A percentile compares a stretch with the other conserved stretches of the same genome.
phyloP scores from a whole-genome alignment of 2,113 vertebrate genomes.

The Phalacrocorax aristotelis region DNA sequence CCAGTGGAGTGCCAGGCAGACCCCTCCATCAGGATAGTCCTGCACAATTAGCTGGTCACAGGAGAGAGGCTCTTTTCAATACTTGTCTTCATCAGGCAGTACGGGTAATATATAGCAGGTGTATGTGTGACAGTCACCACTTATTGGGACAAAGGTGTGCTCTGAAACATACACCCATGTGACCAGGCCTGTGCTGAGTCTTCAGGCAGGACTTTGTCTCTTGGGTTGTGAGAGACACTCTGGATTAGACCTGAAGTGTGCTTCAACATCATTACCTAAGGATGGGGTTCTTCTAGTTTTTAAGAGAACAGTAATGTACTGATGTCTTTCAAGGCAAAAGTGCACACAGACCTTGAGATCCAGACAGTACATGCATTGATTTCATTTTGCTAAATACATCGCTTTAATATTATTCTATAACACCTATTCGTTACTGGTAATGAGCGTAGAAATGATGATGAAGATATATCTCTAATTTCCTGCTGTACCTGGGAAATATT shows the following conservation, averaged over 20 bases:
- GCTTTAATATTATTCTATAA: conserved; percentile 4
- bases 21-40: background rate
- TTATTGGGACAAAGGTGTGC: background rate
- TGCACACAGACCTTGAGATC: background rate
- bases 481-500: conserved; percentile 25
- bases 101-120: background rate
- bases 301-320: background rate
- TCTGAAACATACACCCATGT: rapidly evolving
- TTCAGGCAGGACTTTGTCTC: background rate
- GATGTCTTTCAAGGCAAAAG: background rate
- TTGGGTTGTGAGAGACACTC: background rate
- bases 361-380: background rate
- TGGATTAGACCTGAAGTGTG: background rate
- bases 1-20: background rate
- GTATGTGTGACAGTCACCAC: rapidly evolving
- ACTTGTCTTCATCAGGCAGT: background rate
- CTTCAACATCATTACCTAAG: background rate
- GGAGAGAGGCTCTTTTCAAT: background rate
- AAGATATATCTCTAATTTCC: conserved; percentile 15
- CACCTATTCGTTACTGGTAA: conserved; percentile 34
- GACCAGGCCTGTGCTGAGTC: background rate
- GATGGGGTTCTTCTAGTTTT: background rate
- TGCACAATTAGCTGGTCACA: background rate
- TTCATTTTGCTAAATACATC: background rate
- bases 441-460: background rate